Evolutionary conservation across 2,888 invertebrate species (phyloP).

Genomic region (Andrena bicolor): DNA sequence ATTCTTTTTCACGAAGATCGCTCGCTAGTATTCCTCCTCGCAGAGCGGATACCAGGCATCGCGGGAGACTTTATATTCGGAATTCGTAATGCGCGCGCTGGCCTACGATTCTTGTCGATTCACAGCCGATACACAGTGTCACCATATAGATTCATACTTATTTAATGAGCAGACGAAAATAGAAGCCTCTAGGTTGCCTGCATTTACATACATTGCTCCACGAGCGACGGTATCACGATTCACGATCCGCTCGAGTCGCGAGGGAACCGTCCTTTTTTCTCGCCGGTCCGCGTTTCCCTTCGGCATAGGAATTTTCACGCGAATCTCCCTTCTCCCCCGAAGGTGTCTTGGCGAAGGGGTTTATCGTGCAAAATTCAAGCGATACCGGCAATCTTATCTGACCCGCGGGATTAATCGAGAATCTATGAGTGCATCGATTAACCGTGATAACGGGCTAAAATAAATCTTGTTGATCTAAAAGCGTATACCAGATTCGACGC

Average conservation of each 20-base stretch:
- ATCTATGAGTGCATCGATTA: slow-evolving; percentile 60
- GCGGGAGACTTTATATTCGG: slow-evolving; percentile 23
- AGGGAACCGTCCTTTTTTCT: no score
- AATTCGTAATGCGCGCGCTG: slow-evolving; percentile 19
- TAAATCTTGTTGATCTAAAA: slow-evolving; percentile 7
- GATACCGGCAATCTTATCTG: slow-evolving; percentile 62
- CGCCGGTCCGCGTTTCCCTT: background rate
- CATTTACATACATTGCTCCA: background rate
- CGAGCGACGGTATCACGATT: background rate
- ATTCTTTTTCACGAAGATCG: background rate
- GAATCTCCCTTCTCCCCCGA: slow-evolving; percentile 9
- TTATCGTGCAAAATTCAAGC: slow-evolving; percentile 11
- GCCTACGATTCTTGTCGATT: background rate
- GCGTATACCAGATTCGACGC: background rate
- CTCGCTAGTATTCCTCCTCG: background rate
- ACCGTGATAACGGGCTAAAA: slow-evolving; percentile 18
- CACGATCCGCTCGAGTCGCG: background rate
- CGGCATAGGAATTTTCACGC: background rate
- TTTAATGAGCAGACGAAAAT: slow-evolving; percentile 26
- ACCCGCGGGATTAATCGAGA: slow-evolving; percentile 31
- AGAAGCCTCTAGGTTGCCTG: slow-evolving; percentile 14
- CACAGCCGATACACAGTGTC: slow-evolving; percentile 26
- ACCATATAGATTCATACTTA: slow-evolving; percentile 26
- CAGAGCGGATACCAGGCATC: background rate
- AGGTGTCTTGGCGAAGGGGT: slow-evolving; percentile 7